Evolutionary conservation across 2,888 invertebrate species (phyloP).

Genomic region (Tetheella fluctuosa): DNA sequence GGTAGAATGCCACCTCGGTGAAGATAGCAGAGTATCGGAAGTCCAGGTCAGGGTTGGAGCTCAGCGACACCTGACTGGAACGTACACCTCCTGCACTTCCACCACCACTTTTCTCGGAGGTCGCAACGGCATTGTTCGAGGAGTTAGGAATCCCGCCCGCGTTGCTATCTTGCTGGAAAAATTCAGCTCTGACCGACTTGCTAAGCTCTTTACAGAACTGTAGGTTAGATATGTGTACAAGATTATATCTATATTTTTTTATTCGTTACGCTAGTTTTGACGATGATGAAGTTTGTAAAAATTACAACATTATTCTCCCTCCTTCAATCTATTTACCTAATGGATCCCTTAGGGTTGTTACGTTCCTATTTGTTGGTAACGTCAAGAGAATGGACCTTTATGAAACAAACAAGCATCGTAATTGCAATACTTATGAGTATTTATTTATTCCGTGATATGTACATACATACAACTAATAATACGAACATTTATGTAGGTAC

Average conservation of each 20-base stretch:
- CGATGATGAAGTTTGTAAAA: too few species aligned
- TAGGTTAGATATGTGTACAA: too few species aligned
- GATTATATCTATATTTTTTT: too few species aligned
- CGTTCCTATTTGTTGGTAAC: too few species aligned
- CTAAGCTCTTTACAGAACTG: slow-evolving; percentile 20
- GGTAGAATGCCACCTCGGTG: slow-evolving; percentile 95
- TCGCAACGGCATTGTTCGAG: slow-evolving; percentile 89
- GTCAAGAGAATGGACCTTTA: neutral
- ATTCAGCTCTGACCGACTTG: slow-evolving; percentile 80
- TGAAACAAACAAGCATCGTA: too few species aligned
- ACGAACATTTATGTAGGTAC: neutral
- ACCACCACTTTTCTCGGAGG: slow-evolving; percentile 60
- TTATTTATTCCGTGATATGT: too few species aligned
- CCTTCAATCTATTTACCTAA: too few species aligned
- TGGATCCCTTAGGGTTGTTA: too few species aligned
- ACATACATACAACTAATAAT: too few species aligned
- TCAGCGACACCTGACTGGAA: slow-evolving; percentile 95
- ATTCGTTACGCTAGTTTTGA: too few species aligned
- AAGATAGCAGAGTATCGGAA: slow-evolving; percentile 95
- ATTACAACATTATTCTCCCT: too few species aligned
- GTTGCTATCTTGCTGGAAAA: slow-evolving; percentile 83
- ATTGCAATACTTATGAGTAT: too few species aligned
- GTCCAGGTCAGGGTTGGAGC: slow-evolving; percentile 96
- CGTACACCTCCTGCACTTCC: slow-evolving; percentile 82
- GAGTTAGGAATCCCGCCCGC: slow-evolving; percentile 91